phyloP scores from a whole-genome alignment of 2,113 vertebrate genomes.

The Melanerpes formicivorus region DNA sequence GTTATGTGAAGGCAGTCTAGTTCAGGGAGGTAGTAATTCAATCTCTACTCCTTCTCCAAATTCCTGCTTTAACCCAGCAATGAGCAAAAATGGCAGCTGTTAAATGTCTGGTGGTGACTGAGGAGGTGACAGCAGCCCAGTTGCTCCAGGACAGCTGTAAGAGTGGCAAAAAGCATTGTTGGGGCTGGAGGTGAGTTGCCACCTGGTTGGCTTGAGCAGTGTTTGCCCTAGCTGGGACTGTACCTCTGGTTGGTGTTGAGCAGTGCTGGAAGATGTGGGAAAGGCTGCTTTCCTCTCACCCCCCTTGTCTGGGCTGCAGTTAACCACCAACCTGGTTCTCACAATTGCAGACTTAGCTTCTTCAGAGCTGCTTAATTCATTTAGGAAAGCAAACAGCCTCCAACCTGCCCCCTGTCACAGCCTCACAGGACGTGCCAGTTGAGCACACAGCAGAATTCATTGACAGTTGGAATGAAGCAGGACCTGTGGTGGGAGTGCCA shows the following conservation, averaged over 20 bases:
- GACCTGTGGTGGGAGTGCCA: neutral
- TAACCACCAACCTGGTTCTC: neutral
- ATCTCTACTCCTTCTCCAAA: neutral
- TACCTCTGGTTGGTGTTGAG: accelerated
- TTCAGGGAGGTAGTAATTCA: conserved; percentile 26
- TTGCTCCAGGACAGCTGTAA: neutral
- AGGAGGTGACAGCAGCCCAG: neutral
- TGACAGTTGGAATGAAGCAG: conserved; percentile 19
- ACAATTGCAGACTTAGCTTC: conserved; percentile 3
- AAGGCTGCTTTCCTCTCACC: neutral
- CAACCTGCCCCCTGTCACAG: accelerated
- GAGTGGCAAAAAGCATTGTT: neutral
- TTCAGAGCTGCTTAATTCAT: neutral
- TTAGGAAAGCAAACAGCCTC: neutral
- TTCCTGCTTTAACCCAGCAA: conserved; percentile 17
- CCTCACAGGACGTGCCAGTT: neutral
- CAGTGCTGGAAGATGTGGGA: neutral
- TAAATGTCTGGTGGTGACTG: accelerated
- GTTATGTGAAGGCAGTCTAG: conserved; percentile 11
- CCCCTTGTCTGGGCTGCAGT: neutral
- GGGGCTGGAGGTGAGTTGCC: neutral
- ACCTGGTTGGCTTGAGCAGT: neutral
- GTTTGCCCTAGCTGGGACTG: accelerated
- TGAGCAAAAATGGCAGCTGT: neutral
- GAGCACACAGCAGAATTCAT: neutral